Evolutionary conservation across 2,797 vertebrate genomes (phyloP).

Genomic region (Gambelia wislizenii): DNA sequence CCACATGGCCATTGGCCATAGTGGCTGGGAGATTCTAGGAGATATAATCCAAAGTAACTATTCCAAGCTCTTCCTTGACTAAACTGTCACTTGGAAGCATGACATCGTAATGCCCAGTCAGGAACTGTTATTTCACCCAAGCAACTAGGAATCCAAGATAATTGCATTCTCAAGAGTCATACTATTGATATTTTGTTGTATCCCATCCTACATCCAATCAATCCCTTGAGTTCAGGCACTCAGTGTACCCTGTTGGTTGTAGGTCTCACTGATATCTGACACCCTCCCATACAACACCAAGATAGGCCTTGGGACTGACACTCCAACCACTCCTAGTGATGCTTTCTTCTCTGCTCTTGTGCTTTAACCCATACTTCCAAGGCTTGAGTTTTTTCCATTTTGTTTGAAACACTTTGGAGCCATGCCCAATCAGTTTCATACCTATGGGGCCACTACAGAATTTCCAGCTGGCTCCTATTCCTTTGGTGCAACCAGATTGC

Average conservation of each 20-base stretch:
- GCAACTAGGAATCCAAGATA: background rate
- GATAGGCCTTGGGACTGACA: background rate
- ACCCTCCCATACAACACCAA: background rate
- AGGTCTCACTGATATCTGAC: background rate
- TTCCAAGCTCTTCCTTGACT: background rate
- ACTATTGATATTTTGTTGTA: background rate
- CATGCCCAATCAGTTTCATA: background rate
- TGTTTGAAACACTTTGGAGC: background rate
- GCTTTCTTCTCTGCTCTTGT: background rate
- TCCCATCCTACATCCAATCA: background rate
- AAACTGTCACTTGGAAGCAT: background rate
- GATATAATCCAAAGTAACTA: no score
- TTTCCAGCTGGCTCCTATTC: background rate
- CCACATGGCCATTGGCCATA: no score
- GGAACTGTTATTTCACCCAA: background rate
- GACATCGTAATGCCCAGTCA: background rate
- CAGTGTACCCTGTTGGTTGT: background rate
- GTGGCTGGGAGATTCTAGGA: no score
- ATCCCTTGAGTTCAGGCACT: background rate
- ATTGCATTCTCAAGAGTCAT: background rate
- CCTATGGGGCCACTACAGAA: no score
- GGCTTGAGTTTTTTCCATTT: no score
- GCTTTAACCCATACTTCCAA: background rate
- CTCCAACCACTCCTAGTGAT: background rate
- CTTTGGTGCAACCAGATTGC: background rate